phyloP scores from a whole-genome alignment of 2,113 vertebrate genomes.

The Cryptotis parvus region DNA sequence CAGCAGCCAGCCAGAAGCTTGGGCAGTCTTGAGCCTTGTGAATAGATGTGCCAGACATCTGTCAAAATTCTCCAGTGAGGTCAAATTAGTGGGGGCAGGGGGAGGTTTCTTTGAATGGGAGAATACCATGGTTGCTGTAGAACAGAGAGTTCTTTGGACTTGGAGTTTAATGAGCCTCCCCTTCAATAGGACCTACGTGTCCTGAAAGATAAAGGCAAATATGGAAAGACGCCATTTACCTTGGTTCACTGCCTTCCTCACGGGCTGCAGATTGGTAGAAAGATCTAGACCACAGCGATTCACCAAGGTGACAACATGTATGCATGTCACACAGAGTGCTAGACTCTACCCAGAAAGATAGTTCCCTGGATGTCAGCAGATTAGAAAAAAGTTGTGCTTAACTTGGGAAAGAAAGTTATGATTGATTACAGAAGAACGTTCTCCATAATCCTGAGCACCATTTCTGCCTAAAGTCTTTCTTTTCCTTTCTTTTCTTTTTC shows the following conservation, averaged over 20 bases:
- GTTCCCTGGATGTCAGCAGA: neutral
- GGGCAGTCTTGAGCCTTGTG: conserved; percentile 63
- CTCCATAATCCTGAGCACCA: conserved; percentile 38
- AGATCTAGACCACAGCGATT: conserved; percentile 52
- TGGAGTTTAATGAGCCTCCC: conserved; percentile 62
- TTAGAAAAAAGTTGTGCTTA: conserved; percentile 41
- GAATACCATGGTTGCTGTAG: conserved; percentile 56
- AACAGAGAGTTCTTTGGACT: conserved; percentile 75
- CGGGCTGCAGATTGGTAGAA: conserved; percentile 18
- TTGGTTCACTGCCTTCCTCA: neutral
- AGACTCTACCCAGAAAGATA: conserved; percentile 29
- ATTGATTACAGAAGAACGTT: conserved; percentile 15
- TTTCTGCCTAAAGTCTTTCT: conserved; percentile 4
- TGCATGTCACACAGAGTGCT: conserved; percentile 10
- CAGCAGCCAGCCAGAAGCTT: conserved; percentile 72
- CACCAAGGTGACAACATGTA: conserved; percentile 1
- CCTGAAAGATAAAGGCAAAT: conserved; percentile 66
- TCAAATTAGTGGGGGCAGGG: conserved; percentile 68
- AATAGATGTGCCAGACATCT: conserved; percentile 76
- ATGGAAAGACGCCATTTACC: conserved; percentile 66
- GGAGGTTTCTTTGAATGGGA: conserved; percentile 46
- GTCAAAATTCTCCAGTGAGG: conserved; percentile 68
- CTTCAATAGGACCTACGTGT: conserved; percentile 71
- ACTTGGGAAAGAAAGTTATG: conserved; percentile 34
- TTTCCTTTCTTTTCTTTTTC: no score